Evolutionary conservation across 2,888 invertebrate species (phyloP).

Genomic region (Torymus tubicola): DNA sequence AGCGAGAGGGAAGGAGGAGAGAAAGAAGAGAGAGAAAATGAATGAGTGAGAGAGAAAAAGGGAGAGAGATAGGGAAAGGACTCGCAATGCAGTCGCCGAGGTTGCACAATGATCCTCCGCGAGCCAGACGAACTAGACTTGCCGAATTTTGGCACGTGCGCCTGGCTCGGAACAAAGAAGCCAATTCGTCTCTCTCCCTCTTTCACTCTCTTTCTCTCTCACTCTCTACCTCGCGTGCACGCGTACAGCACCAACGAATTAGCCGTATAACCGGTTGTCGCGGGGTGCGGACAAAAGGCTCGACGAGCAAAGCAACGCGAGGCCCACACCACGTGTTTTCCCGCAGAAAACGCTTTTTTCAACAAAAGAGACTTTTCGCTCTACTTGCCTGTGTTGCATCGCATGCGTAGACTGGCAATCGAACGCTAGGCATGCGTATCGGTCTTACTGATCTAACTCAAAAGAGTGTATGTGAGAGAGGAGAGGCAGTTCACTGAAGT

Average conservation of each 20-base stretch:
- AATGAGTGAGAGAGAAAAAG: too few species aligned
- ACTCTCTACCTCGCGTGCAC: too few species aligned
- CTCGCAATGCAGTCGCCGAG: not conserved
- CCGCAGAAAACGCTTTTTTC: constrained; percentile 18
- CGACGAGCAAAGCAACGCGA: constrained; percentile 1
- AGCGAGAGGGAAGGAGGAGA: too few species aligned
- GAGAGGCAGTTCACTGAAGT: too few species aligned
- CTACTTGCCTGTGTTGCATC: constrained; percentile 5
- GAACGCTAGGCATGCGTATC: not conserved
- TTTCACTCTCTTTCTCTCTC: too few species aligned
- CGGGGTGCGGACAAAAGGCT: constrained; percentile 20
- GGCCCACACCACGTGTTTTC: not conserved
- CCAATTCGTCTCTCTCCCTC: constrained; percentile 34
- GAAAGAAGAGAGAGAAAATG: too few species aligned
- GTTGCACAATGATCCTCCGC: constrained; percentile 7
- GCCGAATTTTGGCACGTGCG: not conserved
- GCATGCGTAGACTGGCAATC: not conserved
- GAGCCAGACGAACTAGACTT: too few species aligned
- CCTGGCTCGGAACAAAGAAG: constrained; percentile 50
- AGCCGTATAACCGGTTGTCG: too few species aligned
- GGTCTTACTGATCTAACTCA: too few species aligned
- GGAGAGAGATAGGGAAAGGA: too few species aligned
- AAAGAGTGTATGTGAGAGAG: too few species aligned
- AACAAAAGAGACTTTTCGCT: constrained; percentile 43
- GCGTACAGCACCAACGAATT: too few species aligned